phyloP scores from a whole-genome alignment of 2,888 invertebrate species.

The Drosophila incognita region DNA sequence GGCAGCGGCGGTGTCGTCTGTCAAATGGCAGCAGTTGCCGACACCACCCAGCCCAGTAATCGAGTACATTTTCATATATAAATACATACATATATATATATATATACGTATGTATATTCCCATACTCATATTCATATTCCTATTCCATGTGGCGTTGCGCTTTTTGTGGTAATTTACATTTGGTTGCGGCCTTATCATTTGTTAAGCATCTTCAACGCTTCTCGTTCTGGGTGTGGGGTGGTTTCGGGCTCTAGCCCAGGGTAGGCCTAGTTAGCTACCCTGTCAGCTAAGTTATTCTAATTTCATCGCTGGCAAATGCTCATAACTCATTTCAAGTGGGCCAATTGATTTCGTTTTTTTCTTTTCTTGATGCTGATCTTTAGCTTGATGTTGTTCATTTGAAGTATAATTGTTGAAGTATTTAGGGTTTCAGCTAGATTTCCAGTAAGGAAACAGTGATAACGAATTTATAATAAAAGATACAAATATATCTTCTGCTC shows the following conservation, averaged over 20 bases:
- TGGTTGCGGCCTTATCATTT: slow-evolving; percentile 51
- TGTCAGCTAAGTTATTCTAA: slow-evolving; percentile 35
- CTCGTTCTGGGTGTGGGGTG: slow-evolving; percentile 25
- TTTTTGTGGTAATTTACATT: slow-evolving; percentile 77
- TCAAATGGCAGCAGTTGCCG: slow-evolving; percentile 25
- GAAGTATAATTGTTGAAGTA: not conserved
- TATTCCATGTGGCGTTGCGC: slow-evolving; percentile 44
- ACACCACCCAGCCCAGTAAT: slow-evolving; percentile 21
- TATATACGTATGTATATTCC: slow-evolving; percentile 3
- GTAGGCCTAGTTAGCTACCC: slow-evolving; percentile 48
- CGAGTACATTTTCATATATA: slow-evolving; percentile 4
- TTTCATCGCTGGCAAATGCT: slow-evolving; percentile 34
- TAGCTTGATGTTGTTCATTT: not conserved
- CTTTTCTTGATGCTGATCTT: not conserved
- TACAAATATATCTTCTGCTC: not conserved
- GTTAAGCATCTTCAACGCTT: slow-evolving; percentile 47
- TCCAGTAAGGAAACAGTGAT: not conserved
- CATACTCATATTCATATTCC: slow-evolving; percentile 1
- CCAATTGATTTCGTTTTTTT: slow-evolving; percentile 24
- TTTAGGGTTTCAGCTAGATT: not conserved
- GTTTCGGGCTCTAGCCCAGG: slow-evolving; percentile 21
- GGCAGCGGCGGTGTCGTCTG: slow-evolving; percentile 35
- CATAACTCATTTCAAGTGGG: slow-evolving; percentile 44
- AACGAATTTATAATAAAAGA: not conserved
- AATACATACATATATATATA: not conserved